Evolutionary conservation across 1,140 invertebrate species (phyloP).

Genomic region (Zaprionus ornatus): DNA sequence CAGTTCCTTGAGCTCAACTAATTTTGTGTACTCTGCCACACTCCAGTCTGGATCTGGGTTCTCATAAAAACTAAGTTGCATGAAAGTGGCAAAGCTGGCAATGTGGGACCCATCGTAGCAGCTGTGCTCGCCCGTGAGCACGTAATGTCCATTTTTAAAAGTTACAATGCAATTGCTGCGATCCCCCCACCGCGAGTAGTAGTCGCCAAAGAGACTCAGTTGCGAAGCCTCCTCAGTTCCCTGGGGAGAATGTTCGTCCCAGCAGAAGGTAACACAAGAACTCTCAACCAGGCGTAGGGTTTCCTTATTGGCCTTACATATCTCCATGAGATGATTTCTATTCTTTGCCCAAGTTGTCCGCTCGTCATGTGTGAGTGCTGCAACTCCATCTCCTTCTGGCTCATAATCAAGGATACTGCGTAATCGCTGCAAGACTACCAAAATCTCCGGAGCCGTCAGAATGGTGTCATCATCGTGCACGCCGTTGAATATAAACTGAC

Average conservation of each 20-base stretch:
- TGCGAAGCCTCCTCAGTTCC: constrained; percentile 82
- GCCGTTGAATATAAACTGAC: constrained; percentile 79
- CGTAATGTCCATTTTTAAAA: constrained; percentile 85
- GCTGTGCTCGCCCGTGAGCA: constrained; percentile 84
- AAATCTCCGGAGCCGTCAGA: constrained; percentile 74
- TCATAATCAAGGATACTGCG: constrained; percentile 80
- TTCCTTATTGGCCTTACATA: constrained; percentile 86
- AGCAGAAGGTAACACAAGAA: constrained; percentile 85
- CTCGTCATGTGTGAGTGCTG: constrained; percentile 87
- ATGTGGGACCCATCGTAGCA: constrained; percentile 86
- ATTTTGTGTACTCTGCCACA: constrained; percentile 26
- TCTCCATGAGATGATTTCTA: constrained; percentile 84
- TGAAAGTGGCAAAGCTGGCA: constrained; percentile 79
- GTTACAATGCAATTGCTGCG: constrained; percentile 84
- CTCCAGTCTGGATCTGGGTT: constrained; percentile 66
- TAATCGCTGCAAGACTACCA: constrained; percentile 86
- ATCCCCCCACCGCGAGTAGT: constrained; percentile 86
- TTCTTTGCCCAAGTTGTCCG: constrained; percentile 87
- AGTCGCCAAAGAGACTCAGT: constrained; percentile 83
- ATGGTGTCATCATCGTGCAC: constrained; percentile 78
- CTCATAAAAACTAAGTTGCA: constrained; percentile 82
- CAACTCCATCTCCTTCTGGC: constrained; percentile 85
- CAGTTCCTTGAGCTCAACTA: constrained; percentile 58
- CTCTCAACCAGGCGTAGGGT: constrained; percentile 87
- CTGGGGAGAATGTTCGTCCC: constrained; percentile 85